phyloP scores from a whole-genome alignment of 2,797 vertebrate genomes.

The Poeciliopsis infans region DNA sequence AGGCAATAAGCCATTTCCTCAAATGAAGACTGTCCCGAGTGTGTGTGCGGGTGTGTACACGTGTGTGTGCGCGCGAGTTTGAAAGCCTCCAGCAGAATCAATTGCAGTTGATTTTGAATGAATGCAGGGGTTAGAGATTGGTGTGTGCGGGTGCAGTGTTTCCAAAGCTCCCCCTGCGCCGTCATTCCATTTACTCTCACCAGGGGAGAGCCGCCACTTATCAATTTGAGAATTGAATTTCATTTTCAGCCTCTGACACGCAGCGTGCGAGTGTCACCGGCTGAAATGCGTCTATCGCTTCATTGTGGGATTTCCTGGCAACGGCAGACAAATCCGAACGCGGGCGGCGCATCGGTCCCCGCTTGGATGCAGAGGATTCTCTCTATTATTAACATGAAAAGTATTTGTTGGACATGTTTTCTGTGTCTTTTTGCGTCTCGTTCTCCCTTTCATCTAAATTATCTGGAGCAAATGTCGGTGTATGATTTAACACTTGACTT shows the following conservation, averaged over 20 bases:
- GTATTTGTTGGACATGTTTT: not conserved
- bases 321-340: slow-evolving; percentile 28
- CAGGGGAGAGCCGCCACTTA: slow-evolving; percentile 58
- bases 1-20: slow-evolving; percentile 33
- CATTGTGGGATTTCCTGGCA: slow-evolving; percentile 37
- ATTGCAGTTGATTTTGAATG: slow-evolving; percentile 40
- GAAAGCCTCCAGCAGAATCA: slow-evolving; percentile 38
- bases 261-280: slow-evolving; percentile 48
- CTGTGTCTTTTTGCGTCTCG: not conserved
- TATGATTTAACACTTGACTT: slow-evolving; percentile 22
- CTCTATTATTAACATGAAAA: not conserved
- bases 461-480: slow-evolving; percentile 5
- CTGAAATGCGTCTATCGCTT: slow-evolving; percentile 41
- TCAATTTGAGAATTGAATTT: slow-evolving; percentile 73
- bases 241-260: slow-evolving; percentile 48
- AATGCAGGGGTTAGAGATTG: slow-evolving; percentile 26
- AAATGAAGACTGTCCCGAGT: slow-evolving; percentile 26
- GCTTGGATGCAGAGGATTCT: slow-evolving; percentile 6
- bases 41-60: slow-evolving; percentile 9
- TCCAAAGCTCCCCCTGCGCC: slow-evolving; percentile 53
- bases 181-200: slow-evolving; percentile 59
- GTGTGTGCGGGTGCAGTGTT: slow-evolving; percentile 29
- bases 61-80: slow-evolving; percentile 4
- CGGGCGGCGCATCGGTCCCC: slow-evolving; percentile 21
- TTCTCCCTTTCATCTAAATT: not conserved